Conservation (phyloP, 2,797 vertebrate species). For the Leptodactylus fallax region DNA sequence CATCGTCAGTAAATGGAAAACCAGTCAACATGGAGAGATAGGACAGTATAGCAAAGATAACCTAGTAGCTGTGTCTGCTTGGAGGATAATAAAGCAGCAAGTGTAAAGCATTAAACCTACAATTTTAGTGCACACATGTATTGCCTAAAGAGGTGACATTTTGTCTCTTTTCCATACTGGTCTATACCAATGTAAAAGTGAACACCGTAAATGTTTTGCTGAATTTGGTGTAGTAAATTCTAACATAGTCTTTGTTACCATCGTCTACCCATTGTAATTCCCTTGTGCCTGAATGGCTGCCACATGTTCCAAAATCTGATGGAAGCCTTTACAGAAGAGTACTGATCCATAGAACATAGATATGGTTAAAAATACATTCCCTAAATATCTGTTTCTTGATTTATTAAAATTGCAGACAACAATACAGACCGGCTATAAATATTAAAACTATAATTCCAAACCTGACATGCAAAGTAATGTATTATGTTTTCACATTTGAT, state of each 20-base stretch:
- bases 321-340: not conserved
- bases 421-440: not conserved
- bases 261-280: not conserved
- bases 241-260: not conserved
- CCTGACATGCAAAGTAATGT: constrained; percentile 26
- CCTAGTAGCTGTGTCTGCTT: too few relatives aligned
- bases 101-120: too few relatives aligned
- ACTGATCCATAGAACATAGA: not conserved
- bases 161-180: too few relatives aligned
- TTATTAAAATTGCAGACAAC: not conserved
- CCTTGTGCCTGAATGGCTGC: not conserved
- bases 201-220: not conserved
- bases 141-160: too few relatives aligned
- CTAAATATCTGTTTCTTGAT: not conserved
- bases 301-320: not conserved
- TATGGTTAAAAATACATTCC: not conserved
- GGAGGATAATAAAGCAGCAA: too few relatives aligned
- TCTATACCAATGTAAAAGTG: not conserved
- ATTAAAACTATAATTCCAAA: constrained; percentile 1
- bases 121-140: too few relatives aligned
- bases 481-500: constrained; percentile 40
- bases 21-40: too few relatives aligned
- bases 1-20: too few relatives aligned
- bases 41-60: too few relatives aligned
- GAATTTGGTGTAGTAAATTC: too few relatives aligned